These are phyloP conservation scores for Pantherophis guttatus DNA, from an alignment of 2,113 vertebrate species.

Conservation along the genomic window DNA sequence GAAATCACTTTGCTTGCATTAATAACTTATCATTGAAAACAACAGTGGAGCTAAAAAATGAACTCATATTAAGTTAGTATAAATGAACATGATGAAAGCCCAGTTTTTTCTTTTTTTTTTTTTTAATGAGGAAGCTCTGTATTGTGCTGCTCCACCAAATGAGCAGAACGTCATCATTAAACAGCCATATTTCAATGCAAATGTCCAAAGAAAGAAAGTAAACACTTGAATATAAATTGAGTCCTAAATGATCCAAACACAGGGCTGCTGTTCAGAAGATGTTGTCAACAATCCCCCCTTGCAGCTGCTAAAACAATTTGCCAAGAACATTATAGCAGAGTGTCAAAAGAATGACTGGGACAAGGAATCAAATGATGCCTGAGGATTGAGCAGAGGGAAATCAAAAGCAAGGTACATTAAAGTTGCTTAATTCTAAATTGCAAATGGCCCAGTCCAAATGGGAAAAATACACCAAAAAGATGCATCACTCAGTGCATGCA, in stretches of 20 bases:
- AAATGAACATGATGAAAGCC: constrained; percentile 23
- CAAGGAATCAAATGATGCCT: not conserved
- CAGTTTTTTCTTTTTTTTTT: not conserved
- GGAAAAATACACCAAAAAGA: not conserved
- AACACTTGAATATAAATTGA: constrained; percentile 23
- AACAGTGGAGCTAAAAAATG: constrained; percentile 2
- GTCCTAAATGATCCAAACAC: not conserved
- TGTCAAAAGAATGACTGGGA: not conserved
- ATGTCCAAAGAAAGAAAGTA: constrained; percentile 9
- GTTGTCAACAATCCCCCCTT: not conserved
- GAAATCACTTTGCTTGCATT: constrained; percentile 30
- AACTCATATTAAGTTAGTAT: constrained; percentile 9
- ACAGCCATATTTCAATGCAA: constrained; percentile 20
- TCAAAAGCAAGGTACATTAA: not conserved
- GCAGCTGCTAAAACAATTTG: not conserved
- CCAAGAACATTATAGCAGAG: not conserved
- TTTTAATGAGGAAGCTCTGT: not conserved
- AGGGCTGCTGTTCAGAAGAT: not conserved
- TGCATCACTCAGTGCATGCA: not conserved
- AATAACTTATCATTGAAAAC: not conserved
- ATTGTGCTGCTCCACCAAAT: constrained; percentile 1
- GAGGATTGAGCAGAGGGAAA: not conserved
- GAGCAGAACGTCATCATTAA: not conserved
- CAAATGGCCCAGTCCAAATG: not conserved
- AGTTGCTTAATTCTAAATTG: not conserved